Percentiles rank a stretch among this genome's conserved stretches.
phyloP scores from a whole-genome alignment of 2,888 invertebrate species.

The Troides helena region DNA sequence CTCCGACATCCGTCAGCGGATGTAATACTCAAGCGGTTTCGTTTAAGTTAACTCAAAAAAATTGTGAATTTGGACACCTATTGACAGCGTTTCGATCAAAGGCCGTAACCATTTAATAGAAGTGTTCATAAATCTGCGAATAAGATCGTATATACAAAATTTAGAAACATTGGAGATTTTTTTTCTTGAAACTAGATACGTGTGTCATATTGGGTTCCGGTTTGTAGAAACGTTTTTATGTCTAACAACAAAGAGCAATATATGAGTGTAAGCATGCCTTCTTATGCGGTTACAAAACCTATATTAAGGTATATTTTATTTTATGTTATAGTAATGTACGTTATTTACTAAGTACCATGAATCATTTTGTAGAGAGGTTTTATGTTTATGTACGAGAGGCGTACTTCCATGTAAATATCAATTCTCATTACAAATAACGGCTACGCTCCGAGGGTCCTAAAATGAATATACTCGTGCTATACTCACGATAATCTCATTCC shows the following conservation, averaged over 20 bases:
- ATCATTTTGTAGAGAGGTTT: conserved; percentile 37
- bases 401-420: conserved; percentile 28
- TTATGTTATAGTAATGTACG: background rate
- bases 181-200: no score
- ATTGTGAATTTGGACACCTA: background rate
- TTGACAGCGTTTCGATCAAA: background rate
- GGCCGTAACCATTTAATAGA: no score
- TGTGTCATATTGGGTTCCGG: no score
- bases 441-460: conserved; percentile 34
- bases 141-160: no score
- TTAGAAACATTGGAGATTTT: no score
- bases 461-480: conserved; percentile 29
- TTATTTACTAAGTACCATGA: conserved; percentile 30
- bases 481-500: conserved; percentile 32
- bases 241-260: no score
- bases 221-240: no score
- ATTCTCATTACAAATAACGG: conserved; percentile 32
- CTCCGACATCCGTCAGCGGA: conserved; percentile 52
- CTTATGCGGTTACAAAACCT: background rate
- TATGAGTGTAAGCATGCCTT: no score
- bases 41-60: background rate
- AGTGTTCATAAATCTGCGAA: no score
- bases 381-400: conserved; percentile 38
- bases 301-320: background rate
- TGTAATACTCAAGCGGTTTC: conserved; percentile 3